A percentile compares a stretch with the other conserved stretches of the same genome.
These are phyloP conservation scores for Chelidonichthys spinosus DNA, from an alignment of 2,797 vertebrate genomes.

Conservation along the genomic window DNA sequence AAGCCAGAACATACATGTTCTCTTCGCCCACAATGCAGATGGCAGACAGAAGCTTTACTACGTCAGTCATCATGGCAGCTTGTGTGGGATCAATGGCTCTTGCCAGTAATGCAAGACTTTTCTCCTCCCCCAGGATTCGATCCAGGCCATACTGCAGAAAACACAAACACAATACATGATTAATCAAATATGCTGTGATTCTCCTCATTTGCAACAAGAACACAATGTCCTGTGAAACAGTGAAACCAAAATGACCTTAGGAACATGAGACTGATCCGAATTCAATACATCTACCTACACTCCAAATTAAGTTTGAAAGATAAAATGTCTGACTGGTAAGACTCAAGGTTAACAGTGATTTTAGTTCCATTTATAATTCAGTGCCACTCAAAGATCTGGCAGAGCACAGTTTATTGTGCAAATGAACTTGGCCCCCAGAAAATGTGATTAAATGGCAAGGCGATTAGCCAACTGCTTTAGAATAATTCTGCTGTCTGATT, in stretches of 20 bases:
- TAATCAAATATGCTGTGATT: conserved; percentile 20
- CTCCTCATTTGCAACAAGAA: conserved; percentile 15
- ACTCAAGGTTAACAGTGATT: neutral
- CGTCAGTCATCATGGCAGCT: conserved; percentile 95
- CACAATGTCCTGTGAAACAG: neutral
- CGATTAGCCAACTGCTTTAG: neutral
- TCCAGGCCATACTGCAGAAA: conserved; percentile 93
- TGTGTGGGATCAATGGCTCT: conserved; percentile 92
- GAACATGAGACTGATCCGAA: neutral
- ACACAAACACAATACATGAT: conserved; percentile 41
- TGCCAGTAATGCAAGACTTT: conserved; percentile 90
- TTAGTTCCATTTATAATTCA: conserved; percentile 4
- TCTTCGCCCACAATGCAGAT: conserved; percentile 98
- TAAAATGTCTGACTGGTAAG: neutral
- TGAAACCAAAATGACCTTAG: neutral
- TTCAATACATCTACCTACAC: neutral
- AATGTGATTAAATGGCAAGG: neutral
- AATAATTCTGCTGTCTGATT: neutral
- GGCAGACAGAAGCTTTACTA: conserved; percentile 96
- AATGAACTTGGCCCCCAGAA: neutral
- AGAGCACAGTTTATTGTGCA: neutral
- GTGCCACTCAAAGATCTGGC: neutral
- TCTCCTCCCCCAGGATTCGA: conserved; percentile 95
- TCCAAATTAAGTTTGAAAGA: conserved; percentile 9
- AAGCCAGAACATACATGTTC: conserved; percentile 89